phyloP scores from a whole-genome alignment of 2,797 vertebrate genomes.

The Meda fulgida region DNA sequence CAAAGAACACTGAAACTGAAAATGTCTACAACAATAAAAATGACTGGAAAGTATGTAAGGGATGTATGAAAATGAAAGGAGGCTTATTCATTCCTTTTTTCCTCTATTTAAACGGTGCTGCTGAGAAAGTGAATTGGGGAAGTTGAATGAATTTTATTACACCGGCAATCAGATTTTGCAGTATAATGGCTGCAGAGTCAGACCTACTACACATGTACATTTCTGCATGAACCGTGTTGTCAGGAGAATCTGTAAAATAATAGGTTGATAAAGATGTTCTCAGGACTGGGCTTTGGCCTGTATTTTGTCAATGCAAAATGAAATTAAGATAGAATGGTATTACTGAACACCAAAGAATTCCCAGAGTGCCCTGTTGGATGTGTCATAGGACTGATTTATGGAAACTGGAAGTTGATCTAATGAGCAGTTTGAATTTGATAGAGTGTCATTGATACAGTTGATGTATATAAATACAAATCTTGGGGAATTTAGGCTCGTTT shows the following conservation, averaged over 20 bases:
- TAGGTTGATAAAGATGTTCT: slow-evolving; percentile 39
- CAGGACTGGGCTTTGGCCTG: slow-evolving; percentile 50
- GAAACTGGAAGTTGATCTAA: slow-evolving; percentile 25
- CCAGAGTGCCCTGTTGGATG: slow-evolving; percentile 28
- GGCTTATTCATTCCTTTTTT: neutral
- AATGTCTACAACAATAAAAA: neutral
- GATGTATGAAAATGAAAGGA: slow-evolving; percentile 24
- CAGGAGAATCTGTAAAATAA: slow-evolving; percentile 32
- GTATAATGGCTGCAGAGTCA: slow-evolving; percentile 8
- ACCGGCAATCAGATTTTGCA: neutral
- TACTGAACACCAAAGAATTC: slow-evolving; percentile 57
- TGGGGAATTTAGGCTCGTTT: slow-evolving; percentile 44
- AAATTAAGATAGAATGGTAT: slow-evolving; percentile 51
- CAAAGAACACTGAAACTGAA: slow-evolving; percentile 21
- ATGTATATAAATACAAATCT: slow-evolving; percentile 25
- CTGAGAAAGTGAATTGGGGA: slow-evolving; percentile 12
- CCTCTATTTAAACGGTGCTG: slow-evolving; percentile 7
- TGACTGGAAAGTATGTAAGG: slow-evolving; percentile 38
- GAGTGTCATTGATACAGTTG: slow-evolving; percentile 31
- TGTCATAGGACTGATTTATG: slow-evolving; percentile 48
- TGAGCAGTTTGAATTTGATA: slow-evolving; percentile 22
- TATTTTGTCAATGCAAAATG: slow-evolving; percentile 49
- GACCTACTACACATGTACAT: slow-evolving; percentile 24
- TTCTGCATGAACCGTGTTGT: slow-evolving; percentile 23
- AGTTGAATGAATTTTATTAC: neutral